Conservation (phyloP, 1,140 invertebrate genomes). For the Trachelipus rathkii region DNA sequence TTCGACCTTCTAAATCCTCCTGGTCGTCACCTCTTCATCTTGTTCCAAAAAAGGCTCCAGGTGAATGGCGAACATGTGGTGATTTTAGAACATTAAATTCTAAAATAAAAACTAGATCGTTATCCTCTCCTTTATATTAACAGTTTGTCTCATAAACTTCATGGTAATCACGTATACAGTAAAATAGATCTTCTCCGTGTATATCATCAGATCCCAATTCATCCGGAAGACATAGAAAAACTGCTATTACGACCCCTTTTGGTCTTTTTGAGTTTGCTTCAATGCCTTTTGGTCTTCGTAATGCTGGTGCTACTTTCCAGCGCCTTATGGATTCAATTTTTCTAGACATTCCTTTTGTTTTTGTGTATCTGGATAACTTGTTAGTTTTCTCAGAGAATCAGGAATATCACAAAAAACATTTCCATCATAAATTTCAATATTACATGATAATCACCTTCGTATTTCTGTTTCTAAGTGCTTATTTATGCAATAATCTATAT, state of each 20-base stretch:
- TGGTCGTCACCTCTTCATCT: slow-evolving; percentile 47
- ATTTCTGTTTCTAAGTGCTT: slow-evolving; percentile 12
- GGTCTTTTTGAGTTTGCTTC: slow-evolving; percentile 40
- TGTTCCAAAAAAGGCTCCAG: slow-evolving; percentile 44
- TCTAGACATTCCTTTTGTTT: slow-evolving; percentile 16
- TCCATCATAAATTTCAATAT: slow-evolving; percentile 7
- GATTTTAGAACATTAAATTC: slow-evolving; percentile 48
- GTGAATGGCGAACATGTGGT: slow-evolving; percentile 42
- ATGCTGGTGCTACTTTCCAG: slow-evolving; percentile 37
- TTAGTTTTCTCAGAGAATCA: slow-evolving; percentile 49
- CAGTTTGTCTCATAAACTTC: slow-evolving; percentile 32
- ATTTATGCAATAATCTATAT: not conserved
- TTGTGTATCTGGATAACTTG: slow-evolving; percentile 56
- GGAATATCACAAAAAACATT: not conserved
- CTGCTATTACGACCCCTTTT: slow-evolving; percentile 27
- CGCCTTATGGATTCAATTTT: slow-evolving; percentile 30
- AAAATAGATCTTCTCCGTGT: slow-evolving; percentile 34
- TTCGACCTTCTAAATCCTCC: slow-evolving; percentile 28
- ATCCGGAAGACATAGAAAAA: too few species aligned
- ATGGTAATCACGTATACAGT: slow-evolving; percentile 31
- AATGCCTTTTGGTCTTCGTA: slow-evolving; percentile 35
- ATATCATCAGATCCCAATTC: slow-evolving; percentile 23
- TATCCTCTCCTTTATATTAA: slow-evolving; percentile 46
- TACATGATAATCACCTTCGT: not conserved
- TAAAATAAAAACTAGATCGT: slow-evolving; percentile 41